A percentile compares a stretch with the other conserved stretches of the same genome.
These are phyloP conservation scores for Bagarius yarrelli DNA, from an alignment of 2,113 vertebrate genomes.

Conservation along the genomic window DNA sequence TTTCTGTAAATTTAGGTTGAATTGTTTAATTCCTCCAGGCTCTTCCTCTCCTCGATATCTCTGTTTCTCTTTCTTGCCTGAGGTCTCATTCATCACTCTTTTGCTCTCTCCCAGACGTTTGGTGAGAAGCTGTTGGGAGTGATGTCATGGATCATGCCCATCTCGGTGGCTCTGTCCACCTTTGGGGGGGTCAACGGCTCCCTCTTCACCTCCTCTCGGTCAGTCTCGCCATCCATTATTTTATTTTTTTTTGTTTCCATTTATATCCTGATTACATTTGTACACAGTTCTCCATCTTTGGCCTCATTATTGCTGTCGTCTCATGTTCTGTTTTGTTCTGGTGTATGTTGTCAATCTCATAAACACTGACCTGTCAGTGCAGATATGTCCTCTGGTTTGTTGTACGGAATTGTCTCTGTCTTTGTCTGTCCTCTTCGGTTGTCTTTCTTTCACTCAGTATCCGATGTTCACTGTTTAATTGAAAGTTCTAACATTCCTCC, in stretches of 20 bases:
- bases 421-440: not conserved
- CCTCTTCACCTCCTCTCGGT: slow-evolving; percentile 87
- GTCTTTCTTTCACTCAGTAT: not conserved
- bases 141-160: slow-evolving; percentile 95
- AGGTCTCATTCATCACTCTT: slow-evolving; percentile 39
- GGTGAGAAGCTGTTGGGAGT: slow-evolving; percentile 90
- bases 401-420: not conserved
- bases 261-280: not conserved
- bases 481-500: not conserved
- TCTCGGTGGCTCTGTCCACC: slow-evolving; percentile 90
- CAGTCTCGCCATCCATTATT: slow-evolving; percentile 50
- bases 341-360: not conserved
- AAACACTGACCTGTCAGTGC: slow-evolving; percentile 3
- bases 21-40: not conserved
- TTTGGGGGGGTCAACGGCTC: slow-evolving; percentile 90
- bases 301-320: not conserved
- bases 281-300: not conserved
- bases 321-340: not conserved
- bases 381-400: slow-evolving; percentile 34
- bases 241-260: not conserved
- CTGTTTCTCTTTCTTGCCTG: not conserved
- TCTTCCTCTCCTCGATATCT: slow-evolving; percentile 19
- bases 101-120: slow-evolving; percentile 76
- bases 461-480: not conserved
- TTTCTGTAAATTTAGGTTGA: not conserved